A percentile compares a stretch with the other conserved stretches of the same genome.
These are phyloP conservation scores for Poecile montanus DNA, from an alignment of 2,797 vertebrate species.

Conservation along the genomic window DNA sequence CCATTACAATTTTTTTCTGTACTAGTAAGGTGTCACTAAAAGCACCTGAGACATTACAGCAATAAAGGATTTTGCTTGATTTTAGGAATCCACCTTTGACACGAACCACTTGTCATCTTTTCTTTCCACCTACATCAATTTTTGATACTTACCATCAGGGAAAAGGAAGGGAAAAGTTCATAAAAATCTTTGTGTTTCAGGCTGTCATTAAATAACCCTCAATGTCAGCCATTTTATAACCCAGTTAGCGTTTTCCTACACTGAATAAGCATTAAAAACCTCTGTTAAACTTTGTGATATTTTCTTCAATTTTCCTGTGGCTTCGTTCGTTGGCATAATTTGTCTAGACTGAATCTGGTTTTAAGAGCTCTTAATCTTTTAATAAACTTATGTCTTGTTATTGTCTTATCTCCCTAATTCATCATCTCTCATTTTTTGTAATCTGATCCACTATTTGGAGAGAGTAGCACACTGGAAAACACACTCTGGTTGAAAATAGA, in stretches of 20 bases:
- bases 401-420: not conserved
- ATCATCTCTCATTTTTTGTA: conserved; percentile 12
- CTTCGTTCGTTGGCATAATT: not conserved
- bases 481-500: conserved; percentile 33
- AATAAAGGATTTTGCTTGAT: not conserved
- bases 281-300: not conserved
- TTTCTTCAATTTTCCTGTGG: not conserved
- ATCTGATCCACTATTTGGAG: not conserved
- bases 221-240: not conserved
- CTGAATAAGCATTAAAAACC: not conserved
- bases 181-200: not conserved
- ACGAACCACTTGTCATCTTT: not conserved
- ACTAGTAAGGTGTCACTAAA: not conserved
- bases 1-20: not conserved
- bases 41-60: not conserved
- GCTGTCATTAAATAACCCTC: not conserved
- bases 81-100: not conserved
- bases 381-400: conserved; percentile 25
- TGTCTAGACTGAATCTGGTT: not conserved
- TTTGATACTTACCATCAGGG: not conserved
- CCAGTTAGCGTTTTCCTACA: not conserved
- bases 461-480: not conserved
- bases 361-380: conserved; percentile 14
- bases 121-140: not conserved
- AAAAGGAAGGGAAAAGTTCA: not conserved